These are phyloP conservation scores for Balaenoptera acutorostrata DNA, from an alignment of 2,113 vertebrate species.

Conservation along the genomic window DNA sequence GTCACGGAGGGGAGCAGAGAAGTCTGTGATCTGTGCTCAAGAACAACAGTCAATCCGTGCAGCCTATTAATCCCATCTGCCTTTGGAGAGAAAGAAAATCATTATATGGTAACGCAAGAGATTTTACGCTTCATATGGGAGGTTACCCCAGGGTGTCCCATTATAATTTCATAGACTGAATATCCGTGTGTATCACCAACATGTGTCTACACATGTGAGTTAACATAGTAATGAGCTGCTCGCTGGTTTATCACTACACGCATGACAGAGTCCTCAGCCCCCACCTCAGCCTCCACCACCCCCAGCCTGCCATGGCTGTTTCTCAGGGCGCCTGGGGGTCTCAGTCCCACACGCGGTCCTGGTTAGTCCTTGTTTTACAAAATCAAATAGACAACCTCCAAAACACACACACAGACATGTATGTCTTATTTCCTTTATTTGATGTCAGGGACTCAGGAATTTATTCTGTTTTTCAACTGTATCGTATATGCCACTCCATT, in stretches of 20 bases:
- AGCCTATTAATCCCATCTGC: not conserved
- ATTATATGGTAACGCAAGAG: not conserved
- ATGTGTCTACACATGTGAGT: not conserved
- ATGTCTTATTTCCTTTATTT: not conserved
- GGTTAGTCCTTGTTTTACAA: not conserved
- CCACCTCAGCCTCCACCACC: not conserved
- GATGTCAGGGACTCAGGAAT: not conserved
- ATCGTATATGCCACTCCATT: too few species aligned
- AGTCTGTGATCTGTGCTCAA: not conserved
- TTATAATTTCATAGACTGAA: not conserved
- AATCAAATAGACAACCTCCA: not conserved
- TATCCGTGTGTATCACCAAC: not conserved
- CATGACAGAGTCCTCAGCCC: not conserved
- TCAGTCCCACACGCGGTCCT: not conserved
- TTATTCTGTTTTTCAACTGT: not conserved
- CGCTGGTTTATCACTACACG: too few species aligned
- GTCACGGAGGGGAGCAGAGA: not conserved
- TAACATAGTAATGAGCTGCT: fast-evolving
- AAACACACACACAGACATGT: too few species aligned
- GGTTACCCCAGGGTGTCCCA: not conserved
- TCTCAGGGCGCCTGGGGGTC: not conserved
- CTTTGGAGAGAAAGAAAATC: not conserved
- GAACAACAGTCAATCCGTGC: not conserved
- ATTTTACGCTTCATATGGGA: fast-evolving
- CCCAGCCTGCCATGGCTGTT: not conserved